A percentile compares a stretch with the other conserved stretches of the same genome.
These are phyloP conservation scores for Philhelius pedissequus DNA, from an alignment of 2,888 invertebrate species.

Conservation along the genomic window DNA sequence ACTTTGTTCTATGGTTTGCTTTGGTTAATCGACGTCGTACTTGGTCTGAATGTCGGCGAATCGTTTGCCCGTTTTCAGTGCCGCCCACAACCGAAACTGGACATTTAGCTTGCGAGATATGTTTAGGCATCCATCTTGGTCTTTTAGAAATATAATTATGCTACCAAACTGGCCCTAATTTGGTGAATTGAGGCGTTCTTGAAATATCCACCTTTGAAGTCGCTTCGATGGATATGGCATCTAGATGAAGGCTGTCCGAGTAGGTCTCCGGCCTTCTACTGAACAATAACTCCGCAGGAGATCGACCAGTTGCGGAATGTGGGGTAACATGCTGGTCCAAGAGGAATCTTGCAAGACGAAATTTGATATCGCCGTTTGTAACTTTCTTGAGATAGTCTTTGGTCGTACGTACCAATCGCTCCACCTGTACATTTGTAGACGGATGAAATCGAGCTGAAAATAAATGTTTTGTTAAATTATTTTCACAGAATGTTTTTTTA, in stretches of 20 bases:
- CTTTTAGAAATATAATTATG: slow-evolving; percentile 10
- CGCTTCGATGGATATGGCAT: not conserved
- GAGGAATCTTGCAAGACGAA: too few relatives aligned
- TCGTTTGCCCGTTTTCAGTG: not conserved
- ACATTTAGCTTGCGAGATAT: not conserved
- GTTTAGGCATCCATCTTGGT: too few relatives aligned
- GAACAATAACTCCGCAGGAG: too few relatives aligned
- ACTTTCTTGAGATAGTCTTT: not conserved
- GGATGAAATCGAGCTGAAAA: slow-evolving; percentile 22
- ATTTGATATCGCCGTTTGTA: too few relatives aligned
- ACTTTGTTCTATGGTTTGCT: not conserved
- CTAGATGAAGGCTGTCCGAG: slow-evolving; percentile 30
- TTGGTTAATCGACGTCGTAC: not conserved
- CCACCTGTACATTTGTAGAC: too few relatives aligned
- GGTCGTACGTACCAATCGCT: slow-evolving; percentile 1
- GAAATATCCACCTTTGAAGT: not conserved
- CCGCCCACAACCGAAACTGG: not conserved
- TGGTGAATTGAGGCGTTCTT: not conserved
- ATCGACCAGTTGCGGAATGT: too few relatives aligned
- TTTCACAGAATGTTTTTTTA: too few relatives aligned
- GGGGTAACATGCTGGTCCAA: too few relatives aligned
- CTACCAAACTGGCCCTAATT: slow-evolving; percentile 6
- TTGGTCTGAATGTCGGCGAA: slow-evolving; percentile 9
- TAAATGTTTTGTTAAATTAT: not conserved
- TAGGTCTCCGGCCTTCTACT: too few relatives aligned